A percentile compares a stretch with the other conserved stretches of the same genome.
Conservation (phyloP, 2,888 invertebrate species). For the Catocala sponsa region DNA sequence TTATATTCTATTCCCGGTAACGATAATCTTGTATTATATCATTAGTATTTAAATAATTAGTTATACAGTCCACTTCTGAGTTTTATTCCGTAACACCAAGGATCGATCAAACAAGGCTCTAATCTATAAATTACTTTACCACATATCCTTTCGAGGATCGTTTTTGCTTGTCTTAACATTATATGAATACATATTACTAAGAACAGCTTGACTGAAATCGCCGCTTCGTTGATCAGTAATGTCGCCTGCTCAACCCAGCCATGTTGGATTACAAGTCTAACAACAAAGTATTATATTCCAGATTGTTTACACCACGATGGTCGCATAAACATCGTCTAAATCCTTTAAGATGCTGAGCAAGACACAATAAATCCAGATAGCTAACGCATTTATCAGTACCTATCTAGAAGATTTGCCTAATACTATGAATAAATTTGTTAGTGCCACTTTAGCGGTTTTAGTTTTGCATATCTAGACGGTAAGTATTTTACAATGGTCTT, state of each 20-base stretch:
- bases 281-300: conserved; percentile 4
- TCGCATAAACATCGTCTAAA: conserved; percentile 1
- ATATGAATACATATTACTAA: no score
- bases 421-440: conserved; percentile 3
- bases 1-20: no score
- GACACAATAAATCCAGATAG: conserved; percentile 5
- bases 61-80: no score
- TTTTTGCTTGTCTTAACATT: no score
- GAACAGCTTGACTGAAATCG: no score
- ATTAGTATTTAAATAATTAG: no score
- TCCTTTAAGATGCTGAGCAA: conserved; percentile 3
- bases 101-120: no score
- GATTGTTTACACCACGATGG: conserved; percentile 1
- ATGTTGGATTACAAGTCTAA: background rate
- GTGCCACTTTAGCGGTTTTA: background rate
- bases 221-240: no score
- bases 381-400: conserved; percentile 6
- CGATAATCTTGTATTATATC: no score
- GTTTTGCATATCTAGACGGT: background rate
- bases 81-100: no score
- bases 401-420: background rate
- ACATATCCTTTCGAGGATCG: no score
- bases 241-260: background rate
- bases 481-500: background rate
- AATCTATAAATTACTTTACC: no score